Evolutionary conservation across 2,888 invertebrate genomes (phyloP).

Genomic region (Spatulosminthurus flaviceps): DNA sequence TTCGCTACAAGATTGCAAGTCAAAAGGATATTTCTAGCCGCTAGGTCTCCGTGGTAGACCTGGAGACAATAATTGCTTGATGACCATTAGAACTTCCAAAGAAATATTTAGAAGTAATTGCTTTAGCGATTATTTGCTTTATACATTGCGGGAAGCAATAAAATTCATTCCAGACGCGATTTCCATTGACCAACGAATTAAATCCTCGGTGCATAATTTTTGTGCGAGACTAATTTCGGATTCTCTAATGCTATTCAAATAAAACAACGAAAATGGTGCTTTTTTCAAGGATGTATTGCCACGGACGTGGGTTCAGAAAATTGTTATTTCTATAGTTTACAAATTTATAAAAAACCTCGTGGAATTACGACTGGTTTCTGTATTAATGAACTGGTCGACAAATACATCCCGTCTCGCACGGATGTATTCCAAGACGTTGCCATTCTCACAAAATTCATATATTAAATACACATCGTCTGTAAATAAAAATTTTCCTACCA

Average conservation of each 20-base stretch:
- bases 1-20: slow-evolving; percentile 1
- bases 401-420: not conserved
- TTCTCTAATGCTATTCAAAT: not conserved
- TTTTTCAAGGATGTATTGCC: too few species aligned
- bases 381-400: not conserved
- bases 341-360: too few species aligned
- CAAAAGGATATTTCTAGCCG: slow-evolving; percentile 34
- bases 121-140: not conserved
- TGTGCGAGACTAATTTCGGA: not conserved
- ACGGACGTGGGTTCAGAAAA: too few species aligned
- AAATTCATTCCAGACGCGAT: slow-evolving; percentile 31
- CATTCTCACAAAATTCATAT: slow-evolving; percentile 27
- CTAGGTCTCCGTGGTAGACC: slow-evolving; percentile 43
- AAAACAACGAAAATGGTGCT: slow-evolving; percentile 1
- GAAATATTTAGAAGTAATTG: not conserved
- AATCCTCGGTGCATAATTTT: not conserved
- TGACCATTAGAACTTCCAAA: not conserved
- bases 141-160: slow-evolving; percentile 7
- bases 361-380: not conserved
- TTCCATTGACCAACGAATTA: slow-evolving; percentile 29
- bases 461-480: slow-evolving; percentile 20
- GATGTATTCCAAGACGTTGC: slow-evolving; percentile 2
- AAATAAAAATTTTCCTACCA: not conserved
- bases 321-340: too few species aligned
- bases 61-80: too few species aligned